A percentile compares a stretch with the other conserved stretches of the same genome.
phyloP scores from a whole-genome alignment of 2,888 invertebrate species.

The Electrophaes corylata region DNA sequence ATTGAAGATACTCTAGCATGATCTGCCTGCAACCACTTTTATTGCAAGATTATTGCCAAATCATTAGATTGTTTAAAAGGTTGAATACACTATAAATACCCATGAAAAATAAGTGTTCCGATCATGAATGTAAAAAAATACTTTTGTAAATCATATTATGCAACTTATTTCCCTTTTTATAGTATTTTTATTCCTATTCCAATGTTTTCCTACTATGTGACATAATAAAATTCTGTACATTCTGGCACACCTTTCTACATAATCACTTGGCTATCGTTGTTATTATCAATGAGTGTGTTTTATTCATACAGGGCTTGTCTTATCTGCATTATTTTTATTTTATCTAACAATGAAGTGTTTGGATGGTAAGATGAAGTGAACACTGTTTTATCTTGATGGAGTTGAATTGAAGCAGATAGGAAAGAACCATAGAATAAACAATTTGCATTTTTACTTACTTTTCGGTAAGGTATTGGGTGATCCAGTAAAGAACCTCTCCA shows the following conservation, averaged over 20 bases:
- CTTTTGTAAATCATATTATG: no score
- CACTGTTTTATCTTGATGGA: neutral
- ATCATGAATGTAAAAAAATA: no score
- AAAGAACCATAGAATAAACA: neutral
- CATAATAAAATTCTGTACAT: neutral
- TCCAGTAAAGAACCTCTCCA: constrained; percentile 91
- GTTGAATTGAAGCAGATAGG: neutral
- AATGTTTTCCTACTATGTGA: no score
- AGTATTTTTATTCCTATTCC: no score
- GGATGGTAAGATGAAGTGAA: neutral
- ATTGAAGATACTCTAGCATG: no score
- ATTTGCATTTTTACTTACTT: constrained; percentile 84
- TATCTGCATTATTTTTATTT: constrained; percentile 39
- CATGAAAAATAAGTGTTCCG: no score
- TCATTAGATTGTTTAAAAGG: no score
- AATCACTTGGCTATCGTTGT: constrained; percentile 21
- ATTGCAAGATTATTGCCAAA: no score
- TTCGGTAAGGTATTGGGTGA: constrained; percentile 89
- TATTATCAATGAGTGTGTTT: constrained; percentile 17
- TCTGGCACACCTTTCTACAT: neutral
- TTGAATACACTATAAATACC: no score
- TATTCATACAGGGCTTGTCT: constrained; percentile 36
- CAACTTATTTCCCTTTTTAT: no score
- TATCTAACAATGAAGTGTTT: constrained; percentile 35
- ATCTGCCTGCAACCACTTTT: no score